Evolutionary conservation across 2,113 vertebrate genomes (phyloP), one percentile per base, ranked within the genome.

Genomic region (Oreocharis arfaki): DNA sequence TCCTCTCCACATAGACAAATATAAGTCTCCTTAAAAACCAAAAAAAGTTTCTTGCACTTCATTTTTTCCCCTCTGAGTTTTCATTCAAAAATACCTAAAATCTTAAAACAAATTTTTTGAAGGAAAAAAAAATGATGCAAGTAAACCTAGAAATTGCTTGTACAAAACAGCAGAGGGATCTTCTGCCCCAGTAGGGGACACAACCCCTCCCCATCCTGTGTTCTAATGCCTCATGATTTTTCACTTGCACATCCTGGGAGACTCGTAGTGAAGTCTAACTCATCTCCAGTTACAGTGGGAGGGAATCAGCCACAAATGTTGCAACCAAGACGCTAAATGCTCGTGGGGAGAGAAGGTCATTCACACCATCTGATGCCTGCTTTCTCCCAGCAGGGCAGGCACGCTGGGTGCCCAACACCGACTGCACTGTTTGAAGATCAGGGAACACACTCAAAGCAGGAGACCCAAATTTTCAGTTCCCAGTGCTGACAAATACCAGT

Each of bases 321-420:
- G 53, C 30, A 28, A 61, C 28, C 53, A 76, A n/a, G 28, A 65
- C 8, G 24, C 46, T 69, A 77, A 90, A 80, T 33, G 32, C 67
- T 7, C 6, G 3, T 4, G 46, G 65, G 61, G 90, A 89, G 57
- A 56, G 33, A 13, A 50, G 49, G 30, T 49, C 22, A 20, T 33
- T 57, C 35, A 57, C n/a, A 64, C 24, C n/a, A 24, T 7, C 23
- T 35, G 67, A 64, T 68, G 42, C 15, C 47, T 67, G 53, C 76
- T 56, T 64, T 52, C 41, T 50, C 68, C 33, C 59, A 77, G 53
- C 9, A 4, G 23, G 49, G 24, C 8, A 7, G 46, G 32, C 13
- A 1, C 1, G 13, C 73, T 65, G 61, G 9, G 7, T 84, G 46
- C 37, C 67, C 46, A n/a, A 13, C 26, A 6, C 11, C 0, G 1